Evolutionary conservation across 1,140 invertebrate genomes (phyloP), one percentile per base, ranked within the genome.

Genomic region (Hyles euphorbiae): DNA sequence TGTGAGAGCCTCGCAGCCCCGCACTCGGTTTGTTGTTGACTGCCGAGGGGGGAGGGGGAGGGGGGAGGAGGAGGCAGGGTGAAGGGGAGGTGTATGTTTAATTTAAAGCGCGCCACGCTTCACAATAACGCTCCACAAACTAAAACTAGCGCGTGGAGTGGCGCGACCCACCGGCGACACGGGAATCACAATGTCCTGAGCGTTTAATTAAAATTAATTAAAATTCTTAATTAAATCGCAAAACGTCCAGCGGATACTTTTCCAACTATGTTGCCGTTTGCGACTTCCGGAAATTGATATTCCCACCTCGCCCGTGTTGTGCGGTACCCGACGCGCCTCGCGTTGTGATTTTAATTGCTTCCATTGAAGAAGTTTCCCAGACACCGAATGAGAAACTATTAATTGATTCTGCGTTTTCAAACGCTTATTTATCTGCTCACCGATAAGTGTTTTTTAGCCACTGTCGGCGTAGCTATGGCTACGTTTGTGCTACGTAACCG

Each of bases 201-300:
- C 44, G 44, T 40, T 57, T 48, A 12, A 58, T 58, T 53, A 44
- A 53, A 45, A 52, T 53, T 58, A 62, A 62, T 62, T 57, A 53
- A 58, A 62, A 62, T 62, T 62, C 56, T 50, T 62, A 62, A 62
- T 62, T 62, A 62, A 62, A 61, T 48, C 46, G 34, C 36, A 10
- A 47, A 61, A 47, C 54, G 60, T 34, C 50, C 32, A 49, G 5
- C 44, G 34, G 40, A 53, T 57, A 62, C 55, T 62, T 58, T 43
- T 53, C 9, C 47, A 58, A 63, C 56, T 58, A 58, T 59, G 53
- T 56, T 50, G 43, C 47, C 50, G 33, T 52, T 52, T 34, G 32
- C 7, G 32, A 52, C 50, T 52, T 52, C 50, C 32, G 50, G 32
- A 34, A 52, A 52, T 52, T 34, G 32, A 52, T 52, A 52, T 34